Evolutionary conservation across 2,888 invertebrate species (phyloP), one percentile per base, ranked within the genome.

Genomic region (Reticulitermes lucifugus): DNA sequence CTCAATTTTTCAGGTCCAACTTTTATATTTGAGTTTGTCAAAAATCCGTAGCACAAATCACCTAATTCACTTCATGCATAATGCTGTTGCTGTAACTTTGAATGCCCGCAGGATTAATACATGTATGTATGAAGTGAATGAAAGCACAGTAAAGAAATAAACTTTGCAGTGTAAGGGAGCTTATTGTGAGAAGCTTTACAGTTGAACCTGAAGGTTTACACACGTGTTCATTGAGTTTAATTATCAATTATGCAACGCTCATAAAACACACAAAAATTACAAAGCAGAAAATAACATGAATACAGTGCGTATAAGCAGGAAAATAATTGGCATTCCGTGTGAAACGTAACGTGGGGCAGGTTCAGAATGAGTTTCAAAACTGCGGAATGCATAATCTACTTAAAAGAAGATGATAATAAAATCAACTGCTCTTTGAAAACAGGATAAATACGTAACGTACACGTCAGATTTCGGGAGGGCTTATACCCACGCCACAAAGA

Each of bases 401-500:
- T 77, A 46, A 46, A 77, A 46, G 14, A n/a, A 77, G 35, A 51
- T 46, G 46, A 22, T 46, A 77, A 77, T 77, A 46, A 77, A 77
- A 77, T 77, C 43, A 46, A 77, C 43, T 77, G n/a, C 46, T 46
- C 43, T 77, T 77, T 77, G 77, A 77, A 77, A 77, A 77, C 51
- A 77, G 51, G 18, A 12, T 35, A 35, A 77, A 77, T 77, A 77
- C 77, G 46, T 46, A 70, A 65, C 65, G 12, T 35, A 25, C 70
- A 81, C 70, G 81, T 81, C 81, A 81, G 81, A 81, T 60, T 81
- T 60, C 60, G 12, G 22, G 35, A 43, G 81, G 25, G 70, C 70
- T 81, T 81, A 81, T 81, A 70, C 81, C 81, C 65, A 81, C 35
- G 65, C 81, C 81, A 65, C 81, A 81, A 81, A 81, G 81, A 81